Conservation (phyloP, 2,888 invertebrate genomes). For the Mesoligia furuncula region DNA sequence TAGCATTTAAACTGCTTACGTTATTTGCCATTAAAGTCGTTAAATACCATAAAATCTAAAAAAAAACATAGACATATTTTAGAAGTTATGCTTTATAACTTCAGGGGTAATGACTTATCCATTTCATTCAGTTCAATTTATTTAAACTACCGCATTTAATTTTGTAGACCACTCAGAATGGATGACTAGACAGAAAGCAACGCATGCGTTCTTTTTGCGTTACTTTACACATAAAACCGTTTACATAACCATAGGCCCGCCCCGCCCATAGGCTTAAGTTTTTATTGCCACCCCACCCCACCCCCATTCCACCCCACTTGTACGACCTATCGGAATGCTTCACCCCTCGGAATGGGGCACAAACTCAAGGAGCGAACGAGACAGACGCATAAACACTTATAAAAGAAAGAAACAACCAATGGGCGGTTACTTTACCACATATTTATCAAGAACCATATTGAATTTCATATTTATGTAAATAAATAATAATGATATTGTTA, state of each 20-base stretch:
- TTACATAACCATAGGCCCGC: slow-evolving; percentile 71
- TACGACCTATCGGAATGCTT: slow-evolving; percentile 77
- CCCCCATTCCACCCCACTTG: slow-evolving; percentile 69
- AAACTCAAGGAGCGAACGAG: slow-evolving; percentile 75
- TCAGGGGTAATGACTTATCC: background rate
- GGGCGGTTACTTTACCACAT: slow-evolving; percentile 61
- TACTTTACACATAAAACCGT: slow-evolving; percentile 57
- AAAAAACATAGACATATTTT: background rate
- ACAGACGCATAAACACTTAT: slow-evolving; percentile 73
- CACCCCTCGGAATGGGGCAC: slow-evolving; percentile 70
- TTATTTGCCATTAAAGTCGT: too few species aligned
- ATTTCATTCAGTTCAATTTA: background rate
- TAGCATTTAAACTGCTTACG: background rate
- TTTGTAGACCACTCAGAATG: background rate
- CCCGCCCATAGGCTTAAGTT: slow-evolving; percentile 81
- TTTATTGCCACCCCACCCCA: slow-evolving; percentile 78
- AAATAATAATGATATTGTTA: slow-evolving; percentile 47
- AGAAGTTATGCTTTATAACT: background rate
- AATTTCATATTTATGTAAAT: slow-evolving; percentile 53
- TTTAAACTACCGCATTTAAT: background rate
- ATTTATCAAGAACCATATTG: slow-evolving; percentile 45
- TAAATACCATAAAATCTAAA: background rate
- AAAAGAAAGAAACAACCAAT: slow-evolving; percentile 64
- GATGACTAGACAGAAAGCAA: slow-evolving; percentile 4
- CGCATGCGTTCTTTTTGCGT: slow-evolving; percentile 19